Evolutionary conservation across 2,113 vertebrate genomes (phyloP).

Genomic region (Rhinogobius similis): DNA sequence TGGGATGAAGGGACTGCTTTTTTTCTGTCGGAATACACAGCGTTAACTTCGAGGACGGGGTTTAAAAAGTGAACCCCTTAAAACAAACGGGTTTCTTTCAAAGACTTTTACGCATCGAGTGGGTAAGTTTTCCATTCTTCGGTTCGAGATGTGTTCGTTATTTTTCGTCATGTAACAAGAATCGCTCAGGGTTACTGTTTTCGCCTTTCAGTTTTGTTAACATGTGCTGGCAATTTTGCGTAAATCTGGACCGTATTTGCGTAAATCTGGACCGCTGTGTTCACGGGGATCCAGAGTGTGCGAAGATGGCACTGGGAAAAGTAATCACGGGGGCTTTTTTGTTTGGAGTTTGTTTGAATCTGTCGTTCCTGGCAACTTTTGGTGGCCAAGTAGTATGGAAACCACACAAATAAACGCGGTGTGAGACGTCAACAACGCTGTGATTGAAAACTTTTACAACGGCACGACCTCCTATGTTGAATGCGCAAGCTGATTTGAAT

Average conservation of each 20-base stretch:
- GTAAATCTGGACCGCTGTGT: conserved; percentile 17
- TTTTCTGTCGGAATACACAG: conserved; percentile 32
- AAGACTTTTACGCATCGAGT: conserved; percentile 44
- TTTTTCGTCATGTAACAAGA: not conserved
- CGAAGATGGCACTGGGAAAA: not conserved
- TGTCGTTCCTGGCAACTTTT: not conserved
- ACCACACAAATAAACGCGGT: not conserved
- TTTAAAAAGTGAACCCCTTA: conserved; percentile 44
- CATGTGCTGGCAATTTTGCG: not conserved
- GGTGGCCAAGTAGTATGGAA: not conserved
- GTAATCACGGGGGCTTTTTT: not conserved
- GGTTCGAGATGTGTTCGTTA: not conserved
- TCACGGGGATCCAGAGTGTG: not conserved
- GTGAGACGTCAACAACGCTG: not conserved
- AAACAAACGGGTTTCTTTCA: conserved; percentile 31
- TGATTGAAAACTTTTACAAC: not conserved
- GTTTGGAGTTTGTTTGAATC: not conserved
- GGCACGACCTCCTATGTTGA: not conserved
- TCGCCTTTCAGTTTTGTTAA: not conserved
- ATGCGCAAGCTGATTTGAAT: not conserved
- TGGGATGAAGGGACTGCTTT: conserved; percentile 45
- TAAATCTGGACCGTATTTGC: not conserved
- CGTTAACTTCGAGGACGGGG: conserved; percentile 31
- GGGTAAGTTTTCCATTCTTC: conserved; percentile 33
- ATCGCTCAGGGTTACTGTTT: not conserved